Conservation (phyloP, 2,888 invertebrate species). For the Heteromurus nitidus region DNA sequence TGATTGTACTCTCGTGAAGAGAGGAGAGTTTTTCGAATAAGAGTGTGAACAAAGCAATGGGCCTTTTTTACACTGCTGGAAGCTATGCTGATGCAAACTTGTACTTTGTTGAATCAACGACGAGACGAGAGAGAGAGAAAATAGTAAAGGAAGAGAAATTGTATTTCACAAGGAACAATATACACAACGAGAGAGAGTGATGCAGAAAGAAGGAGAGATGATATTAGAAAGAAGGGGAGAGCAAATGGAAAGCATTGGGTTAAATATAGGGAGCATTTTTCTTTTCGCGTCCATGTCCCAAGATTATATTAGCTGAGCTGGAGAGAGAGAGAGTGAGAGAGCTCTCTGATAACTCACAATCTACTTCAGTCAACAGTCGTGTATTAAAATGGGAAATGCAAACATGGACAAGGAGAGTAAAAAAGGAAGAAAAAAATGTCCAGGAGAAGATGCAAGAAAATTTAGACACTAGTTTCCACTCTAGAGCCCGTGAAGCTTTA, state of each 20-base stretch:
- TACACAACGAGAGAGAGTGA: neutral
- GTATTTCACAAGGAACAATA: neutral
- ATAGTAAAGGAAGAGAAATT: constrained; percentile 2
- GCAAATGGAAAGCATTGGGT: constrained; percentile 26
- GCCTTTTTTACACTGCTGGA: neutral
- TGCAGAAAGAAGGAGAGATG: constrained; percentile 1
- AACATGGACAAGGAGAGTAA: neutral
- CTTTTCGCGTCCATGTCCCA: neutral
- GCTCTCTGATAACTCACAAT: neutral
- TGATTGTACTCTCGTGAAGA: neutral
- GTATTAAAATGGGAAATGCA: neutral
- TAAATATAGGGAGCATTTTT: constrained; percentile 12
- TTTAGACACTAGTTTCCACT: constrained; percentile 17
- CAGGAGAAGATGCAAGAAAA: constrained; percentile 23
- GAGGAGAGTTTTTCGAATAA: too few relatives aligned
- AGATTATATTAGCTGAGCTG: too few relatives aligned
- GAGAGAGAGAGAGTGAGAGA: neutral
- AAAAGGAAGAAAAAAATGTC: too few relatives aligned
- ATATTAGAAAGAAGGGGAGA: constrained; percentile 13
- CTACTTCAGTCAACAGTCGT: neutral
- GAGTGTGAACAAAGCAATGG: too few relatives aligned
- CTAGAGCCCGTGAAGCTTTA: neutral
- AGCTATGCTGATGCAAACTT: neutral
- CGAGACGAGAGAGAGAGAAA: neutral
- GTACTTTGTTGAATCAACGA: constrained; percentile 19